phyloP scores from a whole-genome alignment of 2,113 vertebrate genomes.

The Strigops habroptila region DNA sequence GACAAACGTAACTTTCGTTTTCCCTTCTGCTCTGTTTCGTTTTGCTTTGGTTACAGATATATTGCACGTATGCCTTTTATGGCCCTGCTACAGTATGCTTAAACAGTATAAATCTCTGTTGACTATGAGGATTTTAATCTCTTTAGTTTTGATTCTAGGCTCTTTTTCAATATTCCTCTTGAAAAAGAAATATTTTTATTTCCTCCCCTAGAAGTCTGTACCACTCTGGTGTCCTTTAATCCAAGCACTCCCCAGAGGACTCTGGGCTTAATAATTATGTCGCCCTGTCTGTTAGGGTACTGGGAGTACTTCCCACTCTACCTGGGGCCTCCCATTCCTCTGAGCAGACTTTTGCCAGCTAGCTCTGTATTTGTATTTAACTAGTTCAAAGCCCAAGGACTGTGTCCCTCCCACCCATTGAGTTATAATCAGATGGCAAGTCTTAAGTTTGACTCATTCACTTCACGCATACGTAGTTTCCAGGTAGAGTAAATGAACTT shows the following conservation, averaged over 20 bases:
- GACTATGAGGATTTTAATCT: not conserved
- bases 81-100: not conserved
- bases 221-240: not conserved
- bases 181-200: not conserved
- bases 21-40: not conserved
- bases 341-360: not conserved
- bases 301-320: not conserved
- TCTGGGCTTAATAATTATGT: not conserved
- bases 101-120: not conserved
- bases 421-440: conserved; percentile 8
- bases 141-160: not conserved
- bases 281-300: not conserved
- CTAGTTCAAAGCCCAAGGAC: conserved; percentile 25
- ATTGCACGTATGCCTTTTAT: not conserved
- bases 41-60: not conserved
- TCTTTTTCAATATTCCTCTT: not conserved
- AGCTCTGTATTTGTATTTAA: conserved; percentile 23
- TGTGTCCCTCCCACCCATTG: not conserved
- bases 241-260: not conserved
- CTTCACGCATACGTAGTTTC: not conserved
- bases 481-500: not conserved
- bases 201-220: not conserved
- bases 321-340: not conserved
- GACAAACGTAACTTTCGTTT: not conserved
- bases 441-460: conserved; percentile 28